phyloP scores from a whole-genome alignment of 2,797 vertebrate species.

The Saxicola maurus region DNA sequence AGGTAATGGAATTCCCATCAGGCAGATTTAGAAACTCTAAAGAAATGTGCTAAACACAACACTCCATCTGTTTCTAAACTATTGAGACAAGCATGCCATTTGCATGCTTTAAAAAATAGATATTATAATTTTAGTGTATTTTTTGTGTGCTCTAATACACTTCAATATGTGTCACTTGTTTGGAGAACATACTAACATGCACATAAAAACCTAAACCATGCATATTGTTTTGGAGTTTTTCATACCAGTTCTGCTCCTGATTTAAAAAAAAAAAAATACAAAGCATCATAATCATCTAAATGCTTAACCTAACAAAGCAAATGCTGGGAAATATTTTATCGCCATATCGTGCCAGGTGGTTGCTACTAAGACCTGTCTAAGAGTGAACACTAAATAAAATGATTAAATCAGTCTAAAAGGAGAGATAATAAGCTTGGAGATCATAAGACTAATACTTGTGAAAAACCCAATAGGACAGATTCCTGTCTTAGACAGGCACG shows the following conservation, averaged over 20 bases:
- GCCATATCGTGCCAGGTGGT: background rate
- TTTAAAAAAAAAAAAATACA: background rate
- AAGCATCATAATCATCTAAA: background rate
- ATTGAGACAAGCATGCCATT: slow-evolving; percentile 31
- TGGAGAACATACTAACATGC: background rate
- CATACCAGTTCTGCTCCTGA: background rate
- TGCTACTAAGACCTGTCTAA: background rate
- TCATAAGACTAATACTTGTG: background rate
- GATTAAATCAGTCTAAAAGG: background rate
- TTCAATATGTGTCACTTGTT: background rate
- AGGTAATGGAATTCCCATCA: slow-evolving; percentile 70
- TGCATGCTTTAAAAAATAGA: background rate
- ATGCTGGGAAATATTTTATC: background rate
- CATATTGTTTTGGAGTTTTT: background rate
- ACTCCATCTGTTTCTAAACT: slow-evolving; percentile 65
- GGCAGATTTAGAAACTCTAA: slow-evolving; percentile 63
- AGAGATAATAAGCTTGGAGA: background rate
- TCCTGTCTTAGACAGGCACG: background rate
- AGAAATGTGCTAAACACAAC: slow-evolving; percentile 57
- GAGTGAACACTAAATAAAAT: background rate
- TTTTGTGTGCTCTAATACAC: background rate
- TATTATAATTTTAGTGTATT: background rate
- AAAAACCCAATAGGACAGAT: background rate
- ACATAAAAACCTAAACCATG: background rate
- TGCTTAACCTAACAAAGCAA: background rate